A percentile compares a stretch with the other conserved stretches of the same genome.
Evolutionary conservation across 1,140 invertebrate genomes (phyloP).

Genomic region (Chrysomallon squamiferum): DNA sequence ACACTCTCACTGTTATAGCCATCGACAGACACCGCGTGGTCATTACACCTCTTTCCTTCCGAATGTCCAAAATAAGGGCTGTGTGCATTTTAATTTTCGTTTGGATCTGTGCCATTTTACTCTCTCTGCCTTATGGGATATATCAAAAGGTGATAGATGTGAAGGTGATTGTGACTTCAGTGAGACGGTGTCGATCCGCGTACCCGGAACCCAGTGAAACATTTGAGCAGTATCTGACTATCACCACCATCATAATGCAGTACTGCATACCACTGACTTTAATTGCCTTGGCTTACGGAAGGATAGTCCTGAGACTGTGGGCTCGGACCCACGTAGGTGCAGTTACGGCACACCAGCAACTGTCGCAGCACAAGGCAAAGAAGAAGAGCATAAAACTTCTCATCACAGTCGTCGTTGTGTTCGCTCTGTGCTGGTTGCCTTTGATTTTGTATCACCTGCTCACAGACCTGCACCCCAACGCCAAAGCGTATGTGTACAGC

Average conservation of each 20-base stretch:
- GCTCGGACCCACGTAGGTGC: conserved; percentile 47
- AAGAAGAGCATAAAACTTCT: conserved; percentile 63
- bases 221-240: conserved; percentile 61
- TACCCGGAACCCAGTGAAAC: conserved; percentile 45
- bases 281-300: conserved; percentile 61
- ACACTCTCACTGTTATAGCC: conserved; percentile 68
- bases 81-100: conserved; percentile 60
- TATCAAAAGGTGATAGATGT: conserved; percentile 52
- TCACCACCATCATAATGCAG: conserved; percentile 65
- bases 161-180: conserved; percentile 1
- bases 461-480: conserved; percentile 64
- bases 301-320: conserved; percentile 55
- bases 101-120: conserved; percentile 64
- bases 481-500: conserved; percentile 41
- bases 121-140: conserved; percentile 67
- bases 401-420: conserved; percentile 65
- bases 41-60: conserved; percentile 63
- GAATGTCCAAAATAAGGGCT: conserved; percentile 60
- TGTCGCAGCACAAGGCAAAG: conserved; percentile 51
- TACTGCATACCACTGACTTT: conserved; percentile 67
- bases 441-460: conserved; percentile 67
- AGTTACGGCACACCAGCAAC: conserved; percentile 50
- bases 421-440: conserved; percentile 67
- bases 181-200: conserved; percentile 57
- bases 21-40: conserved; percentile 67